Evolutionary conservation across 2,797 vertebrate genomes (phyloP).

Genomic region (Enteromius unitaeniatus): DNA sequence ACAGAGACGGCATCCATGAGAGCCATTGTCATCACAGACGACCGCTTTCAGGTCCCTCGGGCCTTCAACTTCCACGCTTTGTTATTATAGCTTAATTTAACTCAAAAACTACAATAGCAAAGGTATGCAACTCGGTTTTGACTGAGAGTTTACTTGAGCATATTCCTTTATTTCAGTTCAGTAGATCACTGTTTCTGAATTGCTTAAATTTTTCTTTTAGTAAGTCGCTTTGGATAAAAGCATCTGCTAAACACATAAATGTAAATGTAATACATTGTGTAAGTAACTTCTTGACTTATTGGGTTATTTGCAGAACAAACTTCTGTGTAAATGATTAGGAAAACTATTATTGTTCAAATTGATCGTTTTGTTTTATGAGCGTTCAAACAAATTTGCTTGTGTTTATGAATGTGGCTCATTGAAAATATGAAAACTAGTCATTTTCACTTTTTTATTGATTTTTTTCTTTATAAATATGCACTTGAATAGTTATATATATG

Average conservation of each 20-base stretch:
- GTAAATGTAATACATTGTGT: not conserved
- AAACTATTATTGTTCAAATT: not conserved
- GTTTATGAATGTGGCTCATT: not conserved
- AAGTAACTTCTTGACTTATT: not conserved
- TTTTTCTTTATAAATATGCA: not conserved
- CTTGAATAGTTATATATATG: not conserved
- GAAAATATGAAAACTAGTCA: not conserved
- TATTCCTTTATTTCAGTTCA: not conserved
- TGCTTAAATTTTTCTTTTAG: not conserved
- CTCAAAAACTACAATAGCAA: slow-evolving; percentile 28
- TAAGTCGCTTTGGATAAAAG: not conserved
- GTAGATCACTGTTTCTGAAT: not conserved
- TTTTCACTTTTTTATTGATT: not conserved
- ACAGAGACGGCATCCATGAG: slow-evolving; percentile 51
- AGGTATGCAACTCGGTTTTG: not conserved
- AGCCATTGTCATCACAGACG: slow-evolving; percentile 48
- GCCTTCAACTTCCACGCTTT: slow-evolving; percentile 69
- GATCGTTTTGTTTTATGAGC: not conserved
- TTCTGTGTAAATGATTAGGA: not conserved
- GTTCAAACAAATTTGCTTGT: not conserved
- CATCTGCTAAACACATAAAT: not conserved
- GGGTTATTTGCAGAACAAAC: not conserved
- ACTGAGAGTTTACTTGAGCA: not conserved
- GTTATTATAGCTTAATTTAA: slow-evolving; percentile 47
- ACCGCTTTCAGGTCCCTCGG: slow-evolving; percentile 62